phyloP scores from a whole-genome alignment of 2,113 vertebrate species.

The Neogale vison region DNA sequence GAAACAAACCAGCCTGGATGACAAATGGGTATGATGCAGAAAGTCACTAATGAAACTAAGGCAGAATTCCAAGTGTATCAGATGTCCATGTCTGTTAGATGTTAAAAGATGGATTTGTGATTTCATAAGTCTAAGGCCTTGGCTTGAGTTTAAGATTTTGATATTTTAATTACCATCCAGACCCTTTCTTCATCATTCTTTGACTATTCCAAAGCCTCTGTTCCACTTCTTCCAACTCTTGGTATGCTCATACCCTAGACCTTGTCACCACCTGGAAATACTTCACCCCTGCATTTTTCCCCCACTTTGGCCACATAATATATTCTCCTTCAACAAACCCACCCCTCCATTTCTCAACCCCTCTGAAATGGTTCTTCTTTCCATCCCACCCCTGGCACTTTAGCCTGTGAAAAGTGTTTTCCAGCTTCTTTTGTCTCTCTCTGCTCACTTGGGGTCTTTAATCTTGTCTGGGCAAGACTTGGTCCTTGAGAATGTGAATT shows the following conservation, averaged over 20 bases:
- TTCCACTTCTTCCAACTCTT: not conserved
- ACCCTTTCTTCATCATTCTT: not conserved
- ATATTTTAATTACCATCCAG: not conserved
- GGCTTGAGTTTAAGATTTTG: not conserved
- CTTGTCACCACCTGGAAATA: not conserved
- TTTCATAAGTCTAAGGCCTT: not conserved
- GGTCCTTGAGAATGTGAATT: not conserved
- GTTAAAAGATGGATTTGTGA: not conserved
- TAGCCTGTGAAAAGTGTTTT: not conserved
- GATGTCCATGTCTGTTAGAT: not conserved
- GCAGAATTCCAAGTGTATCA: constrained; percentile 33
- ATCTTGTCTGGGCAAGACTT: not conserved
- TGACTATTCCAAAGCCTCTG: not conserved
- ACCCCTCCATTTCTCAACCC: not conserved
- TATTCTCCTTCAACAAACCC: not conserved
- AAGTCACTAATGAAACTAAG: constrained; percentile 37
- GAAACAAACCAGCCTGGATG: constrained; percentile 29
- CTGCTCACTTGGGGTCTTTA: not conserved
- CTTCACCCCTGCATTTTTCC: not conserved
- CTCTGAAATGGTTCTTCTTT: not conserved
- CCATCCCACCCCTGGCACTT: no score
- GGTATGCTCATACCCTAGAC: not conserved
- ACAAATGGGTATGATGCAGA: not conserved
- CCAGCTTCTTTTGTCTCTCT: not conserved
- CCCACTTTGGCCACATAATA: not conserved